Evolutionary conservation across 92 coral and sea anemone species (phyloP).

Genomic region (Umimayanthus chanpuru): DNA sequence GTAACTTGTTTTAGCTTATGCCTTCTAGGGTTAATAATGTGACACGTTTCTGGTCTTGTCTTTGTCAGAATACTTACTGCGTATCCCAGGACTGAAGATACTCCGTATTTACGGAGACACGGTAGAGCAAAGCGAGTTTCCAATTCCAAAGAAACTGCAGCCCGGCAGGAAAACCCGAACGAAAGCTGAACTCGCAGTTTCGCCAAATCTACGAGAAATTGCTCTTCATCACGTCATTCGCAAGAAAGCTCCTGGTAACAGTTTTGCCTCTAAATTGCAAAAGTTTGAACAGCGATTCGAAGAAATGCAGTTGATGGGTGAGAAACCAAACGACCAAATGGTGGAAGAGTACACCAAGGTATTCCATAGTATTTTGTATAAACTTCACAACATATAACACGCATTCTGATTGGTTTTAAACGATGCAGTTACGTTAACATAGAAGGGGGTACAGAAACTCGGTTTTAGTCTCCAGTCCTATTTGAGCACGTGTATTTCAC

Average conservation of each 20-base stretch:
- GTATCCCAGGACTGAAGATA: conserved; percentile 58
- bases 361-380: background rate
- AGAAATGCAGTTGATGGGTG: background rate
- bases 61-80: conserved; percentile 51
- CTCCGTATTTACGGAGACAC: conserved; percentile 70
- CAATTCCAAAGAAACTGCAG: conserved; percentile 64
- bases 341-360: conserved; percentile 13
- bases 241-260: conserved; percentile 1
- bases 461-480: too few species aligned
- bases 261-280: conserved; percentile 30
- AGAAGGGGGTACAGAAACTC: too few species aligned
- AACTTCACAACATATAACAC: too few species aligned
- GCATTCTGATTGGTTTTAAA: background rate
- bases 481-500: too few species aligned
- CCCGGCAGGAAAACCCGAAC: conserved; percentile 48
- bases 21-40: too few species aligned
- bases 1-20: too few species aligned
- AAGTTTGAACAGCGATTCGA: conserved; percentile 28
- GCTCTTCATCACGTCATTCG: conserved; percentile 70
- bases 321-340: background rate
- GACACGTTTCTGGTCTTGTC: background rate
- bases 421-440: too few species aligned
- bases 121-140: conserved; percentile 64
- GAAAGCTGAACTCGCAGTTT: conserved; percentile 47
- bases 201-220: conserved; percentile 44